These are phyloP conservation scores for Oryctes rhinoceros DNA, from an alignment of 1,140 invertebrate species.

Conservation along the genomic window DNA sequence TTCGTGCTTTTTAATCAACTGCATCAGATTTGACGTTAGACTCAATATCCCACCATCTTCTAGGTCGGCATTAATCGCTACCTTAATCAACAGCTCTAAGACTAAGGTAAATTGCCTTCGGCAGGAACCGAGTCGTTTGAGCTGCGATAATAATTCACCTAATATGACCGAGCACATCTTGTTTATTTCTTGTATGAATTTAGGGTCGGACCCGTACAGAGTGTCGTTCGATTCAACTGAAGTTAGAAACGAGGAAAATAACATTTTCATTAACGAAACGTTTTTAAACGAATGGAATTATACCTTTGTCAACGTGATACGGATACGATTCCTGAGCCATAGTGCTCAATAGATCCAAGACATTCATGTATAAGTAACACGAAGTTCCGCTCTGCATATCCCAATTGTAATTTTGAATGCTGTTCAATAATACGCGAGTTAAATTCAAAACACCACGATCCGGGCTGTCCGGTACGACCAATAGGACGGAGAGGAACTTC, in stretches of 20 bases:
- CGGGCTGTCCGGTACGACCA: constrained; percentile 90
- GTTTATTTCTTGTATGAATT: constrained; percentile 84
- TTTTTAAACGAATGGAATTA: not conserved
- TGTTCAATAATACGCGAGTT: constrained; percentile 77
- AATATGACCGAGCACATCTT: constrained; percentile 80
- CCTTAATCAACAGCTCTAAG: constrained; percentile 76
- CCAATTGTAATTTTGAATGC: constrained; percentile 75
- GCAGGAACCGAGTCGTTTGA: constrained; percentile 73
- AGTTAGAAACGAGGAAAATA: constrained; percentile 44
- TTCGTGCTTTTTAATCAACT: constrained; percentile 72
- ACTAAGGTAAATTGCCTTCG: constrained; percentile 74
- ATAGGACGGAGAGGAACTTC: constrained; percentile 83
- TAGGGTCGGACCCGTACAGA: constrained; percentile 88
- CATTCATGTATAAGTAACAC: constrained; percentile 72
- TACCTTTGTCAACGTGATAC: constrained; percentile 82
- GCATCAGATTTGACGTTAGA: constrained; percentile 82
- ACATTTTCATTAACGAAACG: not conserved
- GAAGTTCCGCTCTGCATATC: constrained; percentile 67
- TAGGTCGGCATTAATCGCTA: constrained; percentile 78
- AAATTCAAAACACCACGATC: constrained; percentile 84
- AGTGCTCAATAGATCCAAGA: constrained; percentile 77
- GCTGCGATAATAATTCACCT: constrained; percentile 77
- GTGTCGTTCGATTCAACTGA: constrained; percentile 92
- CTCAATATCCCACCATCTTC: constrained; percentile 66
- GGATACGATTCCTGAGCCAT: constrained; percentile 80